phyloP scores from a whole-genome alignment of 2,113 vertebrate genomes.

The Melospiza georgiana region DNA sequence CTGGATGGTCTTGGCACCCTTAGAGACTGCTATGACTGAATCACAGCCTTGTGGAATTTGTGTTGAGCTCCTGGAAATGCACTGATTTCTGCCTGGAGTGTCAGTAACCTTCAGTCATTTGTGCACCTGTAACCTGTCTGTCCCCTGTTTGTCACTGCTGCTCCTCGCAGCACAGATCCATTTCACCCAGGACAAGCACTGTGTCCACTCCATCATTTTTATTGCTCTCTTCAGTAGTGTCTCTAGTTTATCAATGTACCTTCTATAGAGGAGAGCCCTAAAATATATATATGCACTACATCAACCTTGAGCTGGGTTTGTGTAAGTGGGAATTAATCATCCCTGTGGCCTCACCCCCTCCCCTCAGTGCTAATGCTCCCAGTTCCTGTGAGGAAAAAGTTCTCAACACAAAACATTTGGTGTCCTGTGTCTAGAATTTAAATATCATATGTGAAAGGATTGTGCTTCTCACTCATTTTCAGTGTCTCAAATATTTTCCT shows the following conservation, averaged over 20 bases:
- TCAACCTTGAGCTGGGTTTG: conserved; percentile 17
- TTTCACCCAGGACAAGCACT: conserved; percentile 11
- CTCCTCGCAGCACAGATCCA: neutral
- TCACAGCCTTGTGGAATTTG: neutral
- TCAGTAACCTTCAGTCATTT: neutral
- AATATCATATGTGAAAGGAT: neutral
- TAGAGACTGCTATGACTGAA: neutral
- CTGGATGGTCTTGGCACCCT: neutral
- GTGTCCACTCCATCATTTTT: conserved; percentile 54
- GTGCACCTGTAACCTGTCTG: neutral
- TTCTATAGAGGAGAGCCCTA: conserved; percentile 8
- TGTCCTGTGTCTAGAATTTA: neutral
- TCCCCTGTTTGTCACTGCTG: conserved; percentile 10
- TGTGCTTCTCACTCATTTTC: neutral
- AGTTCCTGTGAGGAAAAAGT: neutral
- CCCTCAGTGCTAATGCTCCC: neutral
- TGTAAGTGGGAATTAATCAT: conserved; percentile 13
- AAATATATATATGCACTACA: neutral
- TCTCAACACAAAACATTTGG: neutral
- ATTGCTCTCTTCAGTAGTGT: conserved; percentile 21
- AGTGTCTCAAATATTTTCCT: neutral
- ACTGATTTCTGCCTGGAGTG: neutral
- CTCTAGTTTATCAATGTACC: conserved; percentile 42
- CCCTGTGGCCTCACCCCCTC: neutral
- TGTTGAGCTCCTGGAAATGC: neutral